These are phyloP conservation scores for Leptobrachium ailaonicum DNA, from an alignment of 2,113 vertebrate species.

Conservation along the genomic window DNA sequence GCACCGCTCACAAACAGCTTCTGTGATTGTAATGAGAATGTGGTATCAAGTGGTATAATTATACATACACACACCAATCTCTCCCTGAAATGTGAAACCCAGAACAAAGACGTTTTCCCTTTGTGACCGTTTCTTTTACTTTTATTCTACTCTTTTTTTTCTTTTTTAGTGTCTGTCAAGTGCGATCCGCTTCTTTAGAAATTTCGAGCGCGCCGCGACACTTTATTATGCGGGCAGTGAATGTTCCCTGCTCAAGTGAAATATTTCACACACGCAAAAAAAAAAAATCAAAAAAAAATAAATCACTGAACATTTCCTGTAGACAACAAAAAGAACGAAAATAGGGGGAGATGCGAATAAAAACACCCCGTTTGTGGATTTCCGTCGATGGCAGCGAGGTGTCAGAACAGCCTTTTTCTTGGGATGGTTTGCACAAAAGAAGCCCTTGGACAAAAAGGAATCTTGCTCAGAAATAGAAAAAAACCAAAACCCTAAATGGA, in stretches of 20 bases:
- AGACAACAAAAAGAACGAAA: not conserved
- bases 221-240: conserved; percentile 16
- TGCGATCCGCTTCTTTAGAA: not conserved
- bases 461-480: not conserved
- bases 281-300: not conserved
- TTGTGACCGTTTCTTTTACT: not conserved
- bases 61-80: not conserved
- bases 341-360: conserved; percentile 11
- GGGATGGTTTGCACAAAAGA: not conserved
- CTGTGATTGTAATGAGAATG: not conserved
- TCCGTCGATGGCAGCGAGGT: conserved; percentile 21
- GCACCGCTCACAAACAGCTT: not conserved
- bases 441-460: not conserved
- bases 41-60: not conserved
- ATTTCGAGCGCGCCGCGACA: not conserved
- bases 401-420: conserved; percentile 19
- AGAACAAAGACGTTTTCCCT: not conserved
- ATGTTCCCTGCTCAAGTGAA: conserved; percentile 20
- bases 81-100: not conserved
- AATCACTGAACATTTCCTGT: conserved; percentile 20
- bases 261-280: not conserved
- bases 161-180: not conserved
- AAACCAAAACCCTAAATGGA: too few relatives aligned
- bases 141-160: not conserved
- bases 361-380: not conserved